Evolutionary conservation across 2,888 invertebrate species (phyloP).

Genomic region (Machimus rusticus): DNA sequence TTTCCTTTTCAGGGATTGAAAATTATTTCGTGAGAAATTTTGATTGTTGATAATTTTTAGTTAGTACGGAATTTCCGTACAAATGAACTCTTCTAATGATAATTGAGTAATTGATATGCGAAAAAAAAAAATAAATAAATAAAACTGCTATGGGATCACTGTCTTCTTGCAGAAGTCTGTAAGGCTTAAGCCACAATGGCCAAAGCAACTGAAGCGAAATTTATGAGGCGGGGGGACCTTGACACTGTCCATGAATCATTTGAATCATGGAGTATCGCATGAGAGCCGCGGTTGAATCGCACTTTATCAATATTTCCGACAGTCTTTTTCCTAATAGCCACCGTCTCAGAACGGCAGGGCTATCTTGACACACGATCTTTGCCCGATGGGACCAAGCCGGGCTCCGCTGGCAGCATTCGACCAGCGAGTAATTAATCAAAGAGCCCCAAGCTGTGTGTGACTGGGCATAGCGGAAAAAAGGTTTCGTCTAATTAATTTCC

Average conservation of each 20-base stretch:
- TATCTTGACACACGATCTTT: conserved; percentile 26
- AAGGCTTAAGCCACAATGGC: background rate
- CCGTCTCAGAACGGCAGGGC: background rate
- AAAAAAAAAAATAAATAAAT: too few species aligned
- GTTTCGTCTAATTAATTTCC: conserved; percentile 10
- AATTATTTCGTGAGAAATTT: too few species aligned
- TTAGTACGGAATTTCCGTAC: too few species aligned
- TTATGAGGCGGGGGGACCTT: background rate
- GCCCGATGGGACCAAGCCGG: background rate
- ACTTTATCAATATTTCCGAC: conserved; percentile 27
- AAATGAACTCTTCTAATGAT: too few species aligned
- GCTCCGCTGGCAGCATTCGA: background rate
- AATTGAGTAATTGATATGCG: too few species aligned
- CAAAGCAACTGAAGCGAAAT: background rate
- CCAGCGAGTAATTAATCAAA: conserved; percentile 24
- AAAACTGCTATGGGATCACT: background rate
- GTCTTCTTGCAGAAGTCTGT: background rate
- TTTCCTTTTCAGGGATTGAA: too few species aligned
- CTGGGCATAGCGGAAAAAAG: background rate
- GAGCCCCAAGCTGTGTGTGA: background rate
- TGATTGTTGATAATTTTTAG: too few species aligned
- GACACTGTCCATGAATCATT: conserved; percentile 14
- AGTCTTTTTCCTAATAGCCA: background rate
- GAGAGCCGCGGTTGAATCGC: background rate
- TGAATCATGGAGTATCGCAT: background rate